Conservation (phyloP, 1,140 invertebrate species). For the Drosophila azteca region DNA sequence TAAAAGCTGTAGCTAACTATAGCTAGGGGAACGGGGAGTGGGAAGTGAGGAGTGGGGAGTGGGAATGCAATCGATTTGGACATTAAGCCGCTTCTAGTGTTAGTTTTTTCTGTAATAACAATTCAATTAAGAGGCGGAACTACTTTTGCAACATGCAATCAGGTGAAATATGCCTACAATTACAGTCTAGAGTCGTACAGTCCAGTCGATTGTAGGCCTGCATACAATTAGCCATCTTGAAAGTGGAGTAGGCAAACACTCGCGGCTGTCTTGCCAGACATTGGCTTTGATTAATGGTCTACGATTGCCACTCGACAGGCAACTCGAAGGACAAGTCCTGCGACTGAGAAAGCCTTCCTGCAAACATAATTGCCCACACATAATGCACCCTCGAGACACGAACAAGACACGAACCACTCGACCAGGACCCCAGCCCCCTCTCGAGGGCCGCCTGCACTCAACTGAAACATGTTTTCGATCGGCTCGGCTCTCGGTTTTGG, state of each 20-base stretch:
- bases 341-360: background rate
- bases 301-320: slow-evolving; percentile 17
- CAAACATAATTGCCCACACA: slow-evolving; percentile 47
- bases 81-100: no score
- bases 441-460: slow-evolving; percentile 55
- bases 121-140: slow-evolving; percentile 60
- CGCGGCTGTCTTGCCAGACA: slow-evolving; percentile 68
- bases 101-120: slow-evolving; percentile 42
- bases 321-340: background rate
- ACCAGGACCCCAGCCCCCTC: background rate
- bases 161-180: slow-evolving; percentile 71
- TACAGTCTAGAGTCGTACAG: slow-evolving; percentile 27
- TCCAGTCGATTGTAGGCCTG: slow-evolving; percentile 20
- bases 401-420: slow-evolving; percentile 43
- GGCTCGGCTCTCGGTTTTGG: slow-evolving; percentile 40
- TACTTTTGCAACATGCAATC: slow-evolving; percentile 57
- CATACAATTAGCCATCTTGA: slow-evolving; percentile 67
- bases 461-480: slow-evolving; percentile 60
- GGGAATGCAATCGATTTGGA: no score
- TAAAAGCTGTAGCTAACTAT: no score
- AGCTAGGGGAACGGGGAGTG: no score
- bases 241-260: slow-evolving; percentile 46
- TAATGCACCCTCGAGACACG: slow-evolving; percentile 73
- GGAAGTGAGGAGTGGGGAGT: no score
- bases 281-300: slow-evolving; percentile 68